Evolutionary conservation across 2,888 invertebrate species (phyloP).

Genomic region (Drosophila buzzatii): DNA sequence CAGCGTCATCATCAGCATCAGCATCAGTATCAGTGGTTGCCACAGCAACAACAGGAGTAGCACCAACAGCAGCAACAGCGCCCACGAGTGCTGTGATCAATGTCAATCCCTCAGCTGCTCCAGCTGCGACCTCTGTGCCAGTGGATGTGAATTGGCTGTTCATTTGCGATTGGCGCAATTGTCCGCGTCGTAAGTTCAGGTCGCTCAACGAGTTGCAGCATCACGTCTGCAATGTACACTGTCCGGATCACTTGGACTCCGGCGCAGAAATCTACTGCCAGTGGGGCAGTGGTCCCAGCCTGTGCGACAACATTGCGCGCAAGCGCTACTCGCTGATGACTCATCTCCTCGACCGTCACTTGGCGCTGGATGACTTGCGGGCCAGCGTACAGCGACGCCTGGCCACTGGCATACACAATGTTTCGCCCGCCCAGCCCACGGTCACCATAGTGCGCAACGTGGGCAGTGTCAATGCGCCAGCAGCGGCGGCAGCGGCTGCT

Average conservation of each 20-base stretch:
- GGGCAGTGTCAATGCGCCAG: slow-evolving; percentile 33
- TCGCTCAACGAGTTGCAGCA: slow-evolving; percentile 92
- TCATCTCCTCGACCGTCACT: slow-evolving; percentile 97
- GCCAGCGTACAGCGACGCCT: slow-evolving; percentile 82
- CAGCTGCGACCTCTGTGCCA: slow-evolving; percentile 56
- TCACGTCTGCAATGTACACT: slow-evolving; percentile 94
- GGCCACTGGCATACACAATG: slow-evolving; percentile 78
- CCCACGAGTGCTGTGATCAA: slow-evolving; percentile 13
- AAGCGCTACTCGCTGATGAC: slow-evolving; percentile 98
- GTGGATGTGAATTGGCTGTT: slow-evolving; percentile 86
- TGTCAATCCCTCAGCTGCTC: slow-evolving; percentile 4
- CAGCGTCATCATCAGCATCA: neutral
- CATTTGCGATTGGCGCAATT: slow-evolving; percentile 97
- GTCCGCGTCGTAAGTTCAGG: slow-evolving; percentile 91
- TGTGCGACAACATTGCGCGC: slow-evolving; percentile 95
- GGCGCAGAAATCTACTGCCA: slow-evolving; percentile 93
- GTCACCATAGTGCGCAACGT: slow-evolving; percentile 85
- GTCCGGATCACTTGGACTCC: slow-evolving; percentile 88
- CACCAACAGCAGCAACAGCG: slow-evolving; percentile 12
- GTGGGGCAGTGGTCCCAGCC: slow-evolving; percentile 89
- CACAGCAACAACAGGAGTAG: slow-evolving; percentile 18
- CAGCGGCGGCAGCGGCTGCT: slow-evolving; percentile 86
- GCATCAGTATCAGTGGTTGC: slow-evolving; percentile 2
- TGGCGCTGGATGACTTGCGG: slow-evolving; percentile 88
- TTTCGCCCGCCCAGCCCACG: slow-evolving; percentile 78